Percentiles rank a stretch among this genome's conserved stretches.
Conservation (phyloP, 2,113 vertebrate genomes). For the Bostrychus sinensis region DNA sequence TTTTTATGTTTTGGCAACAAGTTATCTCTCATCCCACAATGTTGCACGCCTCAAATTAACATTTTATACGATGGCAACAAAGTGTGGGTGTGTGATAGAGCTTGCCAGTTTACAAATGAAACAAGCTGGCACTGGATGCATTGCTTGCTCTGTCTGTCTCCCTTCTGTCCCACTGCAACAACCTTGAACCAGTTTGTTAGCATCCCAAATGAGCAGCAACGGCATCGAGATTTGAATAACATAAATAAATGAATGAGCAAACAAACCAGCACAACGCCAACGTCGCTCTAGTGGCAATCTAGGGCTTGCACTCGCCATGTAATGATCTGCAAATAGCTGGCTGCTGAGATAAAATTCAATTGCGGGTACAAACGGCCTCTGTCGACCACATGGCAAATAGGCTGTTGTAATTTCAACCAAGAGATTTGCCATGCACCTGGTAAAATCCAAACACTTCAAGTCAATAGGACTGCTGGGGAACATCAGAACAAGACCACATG, state of each 20-base stretch:
- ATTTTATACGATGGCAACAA: slow-evolving; percentile 61
- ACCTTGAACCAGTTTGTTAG: slow-evolving; percentile 74
- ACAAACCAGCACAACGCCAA: slow-evolving; percentile 64
- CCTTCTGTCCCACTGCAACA: slow-evolving; percentile 45
- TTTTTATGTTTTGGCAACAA: slow-evolving; percentile 53
- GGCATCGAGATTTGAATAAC: slow-evolving; percentile 70
- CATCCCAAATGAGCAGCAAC: slow-evolving; percentile 66
- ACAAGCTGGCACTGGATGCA: slow-evolving; percentile 54
- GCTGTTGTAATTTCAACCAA: slow-evolving; percentile 50
- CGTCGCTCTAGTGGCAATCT: slow-evolving; percentile 60
- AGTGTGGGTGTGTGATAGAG: slow-evolving; percentile 46
- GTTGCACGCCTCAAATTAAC: slow-evolving; percentile 65
- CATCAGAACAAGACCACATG: slow-evolving; percentile 48
- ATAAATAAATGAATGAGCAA: slow-evolving; percentile 78
- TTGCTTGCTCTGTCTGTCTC: slow-evolving; percentile 14
- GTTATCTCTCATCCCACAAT: slow-evolving; percentile 50
- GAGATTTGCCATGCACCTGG: slow-evolving; percentile 56
- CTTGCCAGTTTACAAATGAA: slow-evolving; percentile 63
- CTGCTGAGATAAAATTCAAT: slow-evolving; percentile 71
- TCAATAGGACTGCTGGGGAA: slow-evolving; percentile 55
- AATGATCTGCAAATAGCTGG: slow-evolving; percentile 80
- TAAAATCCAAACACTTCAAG: slow-evolving; percentile 49
- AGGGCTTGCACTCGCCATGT: slow-evolving; percentile 57
- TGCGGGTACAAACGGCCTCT: slow-evolving; percentile 59
- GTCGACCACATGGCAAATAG: slow-evolving; percentile 64